Evolutionary conservation across 2,888 invertebrate species (phyloP).

Genomic region (Rhimphoctona megacephalus): DNA sequence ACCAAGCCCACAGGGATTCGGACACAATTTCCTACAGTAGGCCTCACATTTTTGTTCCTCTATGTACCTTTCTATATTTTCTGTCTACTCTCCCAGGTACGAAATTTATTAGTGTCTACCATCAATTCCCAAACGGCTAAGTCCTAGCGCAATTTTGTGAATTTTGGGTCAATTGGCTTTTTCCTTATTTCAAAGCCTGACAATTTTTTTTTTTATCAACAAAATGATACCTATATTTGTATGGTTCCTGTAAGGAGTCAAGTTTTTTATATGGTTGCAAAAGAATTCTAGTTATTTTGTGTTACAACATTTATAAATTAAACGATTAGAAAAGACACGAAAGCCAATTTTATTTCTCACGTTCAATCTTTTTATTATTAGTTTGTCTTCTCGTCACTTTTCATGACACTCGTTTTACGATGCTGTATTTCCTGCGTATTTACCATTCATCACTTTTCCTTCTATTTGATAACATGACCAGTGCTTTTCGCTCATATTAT

Average conservation of each 20-base stretch:
- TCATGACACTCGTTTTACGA: not conserved
- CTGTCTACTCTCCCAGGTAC: constrained; percentile 17
- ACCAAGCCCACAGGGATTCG: constrained; percentile 60
- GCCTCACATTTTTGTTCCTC: constrained; percentile 52
- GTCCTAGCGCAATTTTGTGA: not conserved
- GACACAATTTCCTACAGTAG: constrained; percentile 57
- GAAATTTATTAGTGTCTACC: constrained; percentile 9
- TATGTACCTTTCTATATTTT: not conserved
- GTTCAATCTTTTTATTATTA: not conserved
- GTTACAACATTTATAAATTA: not conserved
- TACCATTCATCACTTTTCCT: not conserved
- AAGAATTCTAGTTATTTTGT: not conserved
- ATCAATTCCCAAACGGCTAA: not conserved
- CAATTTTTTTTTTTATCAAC: not conserved
- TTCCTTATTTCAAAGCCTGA: not conserved
- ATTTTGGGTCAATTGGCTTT: not conserved
- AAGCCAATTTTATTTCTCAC: not conserved
- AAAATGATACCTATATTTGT: not conserved
- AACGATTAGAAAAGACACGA: not conserved
- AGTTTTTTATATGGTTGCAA: not conserved
- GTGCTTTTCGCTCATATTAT: not conserved
- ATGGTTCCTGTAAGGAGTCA: not conserved
- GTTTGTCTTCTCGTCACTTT: not conserved
- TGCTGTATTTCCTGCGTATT: not conserved
- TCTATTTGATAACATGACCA: not conserved